These are phyloP conservation scores for Sylvilagus floridanus DNA, from an alignment of 2,797 vertebrate genomes.

Conservation along the genomic window DNA sequence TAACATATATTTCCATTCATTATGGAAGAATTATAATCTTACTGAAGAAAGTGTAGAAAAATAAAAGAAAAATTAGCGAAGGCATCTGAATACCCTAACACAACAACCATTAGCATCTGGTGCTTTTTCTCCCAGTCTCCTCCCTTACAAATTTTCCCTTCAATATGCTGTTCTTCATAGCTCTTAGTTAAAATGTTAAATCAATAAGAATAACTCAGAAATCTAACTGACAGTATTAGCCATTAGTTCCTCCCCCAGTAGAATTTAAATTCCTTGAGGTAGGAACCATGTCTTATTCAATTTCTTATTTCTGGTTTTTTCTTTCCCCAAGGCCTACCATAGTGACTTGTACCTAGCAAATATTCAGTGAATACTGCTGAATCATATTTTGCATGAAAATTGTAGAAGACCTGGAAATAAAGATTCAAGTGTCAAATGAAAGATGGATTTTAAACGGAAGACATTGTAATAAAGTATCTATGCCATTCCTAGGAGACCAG, in stretches of 20 bases:
- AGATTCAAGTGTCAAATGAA: conserved; percentile 67
- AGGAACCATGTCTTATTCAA: conserved; percentile 14
- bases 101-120: background rate
- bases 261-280: conserved; percentile 52
- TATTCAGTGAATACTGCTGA: conserved; percentile 25
- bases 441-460: conserved; percentile 64
- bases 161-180: background rate
- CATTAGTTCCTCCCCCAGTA: background rate
- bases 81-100: background rate
- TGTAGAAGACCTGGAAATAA: conserved; percentile 53
- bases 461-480: conserved; percentile 12
- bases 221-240: conserved; percentile 35
- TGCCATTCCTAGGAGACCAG: background rate
- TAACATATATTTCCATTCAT: background rate
- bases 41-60: background rate
- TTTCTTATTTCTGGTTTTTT: conserved; percentile 55
- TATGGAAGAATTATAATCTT: conserved; percentile 21
- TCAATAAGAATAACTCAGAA: background rate
- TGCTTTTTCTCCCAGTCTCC: background rate
- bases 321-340: background rate
- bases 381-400: conserved; percentile 66
- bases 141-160: conserved; percentile 32
- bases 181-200: conserved; percentile 33
- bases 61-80: background rate
- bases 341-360: background rate